Evolutionary conservation across 2,888 invertebrate species (phyloP).

Genomic region (Drosophila niveifrons): DNA sequence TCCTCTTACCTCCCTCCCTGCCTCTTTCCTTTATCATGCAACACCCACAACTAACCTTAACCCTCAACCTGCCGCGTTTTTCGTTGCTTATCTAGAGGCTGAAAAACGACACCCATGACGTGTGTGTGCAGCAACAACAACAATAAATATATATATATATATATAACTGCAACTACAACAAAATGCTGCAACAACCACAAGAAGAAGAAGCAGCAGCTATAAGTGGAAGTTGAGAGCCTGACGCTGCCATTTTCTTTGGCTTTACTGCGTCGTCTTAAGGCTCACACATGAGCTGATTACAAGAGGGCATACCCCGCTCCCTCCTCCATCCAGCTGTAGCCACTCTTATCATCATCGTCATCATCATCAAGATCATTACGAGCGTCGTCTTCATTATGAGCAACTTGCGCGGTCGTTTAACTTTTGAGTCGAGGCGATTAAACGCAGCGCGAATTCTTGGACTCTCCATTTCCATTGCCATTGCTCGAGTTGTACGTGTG

Average conservation of each 20-base stretch:
- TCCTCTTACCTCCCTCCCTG: not conserved
- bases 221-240: conserved; percentile 60
- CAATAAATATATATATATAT: conserved; percentile 13
- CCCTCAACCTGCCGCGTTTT: not conserved
- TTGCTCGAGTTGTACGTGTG: not conserved
- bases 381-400: conserved; percentile 17
- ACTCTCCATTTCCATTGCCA: conserved; percentile 45
- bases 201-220: conserved; percentile 49
- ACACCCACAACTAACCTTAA: not conserved
- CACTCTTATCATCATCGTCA: conserved; percentile 11
- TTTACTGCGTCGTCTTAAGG: conserved; percentile 44
- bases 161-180: conserved; percentile 25
- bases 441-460: conserved; percentile 71
- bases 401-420: conserved; percentile 80
- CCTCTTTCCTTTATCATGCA: not conserved
- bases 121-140: conserved; percentile 30
- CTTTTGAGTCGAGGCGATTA: conserved; percentile 73
- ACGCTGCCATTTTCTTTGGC: conserved; percentile 63
- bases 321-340: not conserved
- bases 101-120: conserved; percentile 58
- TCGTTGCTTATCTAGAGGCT: conserved; percentile 29
- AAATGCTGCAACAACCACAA: conserved; percentile 1
- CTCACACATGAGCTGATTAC: conserved; percentile 64
- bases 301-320: conserved; percentile 15
- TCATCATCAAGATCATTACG: conserved; percentile 1